phyloP scores from a whole-genome alignment of 2,797 vertebrate genomes.

The Catostomus latipinnis region DNA sequence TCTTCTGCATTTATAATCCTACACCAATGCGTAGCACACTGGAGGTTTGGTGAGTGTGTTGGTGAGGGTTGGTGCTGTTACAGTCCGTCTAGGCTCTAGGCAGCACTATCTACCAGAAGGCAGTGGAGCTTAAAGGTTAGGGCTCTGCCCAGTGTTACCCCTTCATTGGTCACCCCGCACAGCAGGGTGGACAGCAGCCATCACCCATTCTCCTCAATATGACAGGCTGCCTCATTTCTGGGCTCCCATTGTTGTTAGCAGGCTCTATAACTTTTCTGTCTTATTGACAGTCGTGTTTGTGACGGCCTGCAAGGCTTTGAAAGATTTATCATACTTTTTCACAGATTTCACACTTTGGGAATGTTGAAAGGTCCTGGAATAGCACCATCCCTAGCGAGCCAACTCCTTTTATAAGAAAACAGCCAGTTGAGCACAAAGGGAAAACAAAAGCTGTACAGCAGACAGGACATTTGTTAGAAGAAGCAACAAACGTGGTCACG shows the following conservation, averaged over 20 bases:
- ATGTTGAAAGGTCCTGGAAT: conserved; percentile 66
- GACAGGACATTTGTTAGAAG: conserved; percentile 33
- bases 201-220: conserved; percentile 21
- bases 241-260: conserved; percentile 20
- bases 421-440: conserved; percentile 17
- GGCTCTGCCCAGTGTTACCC: background rate
- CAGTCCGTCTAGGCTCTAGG: conserved; percentile 5
- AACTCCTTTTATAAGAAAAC: conserved; percentile 35
- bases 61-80: background rate
- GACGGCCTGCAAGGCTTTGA: conserved; percentile 56
- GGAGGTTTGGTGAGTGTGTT: conserved; percentile 18
- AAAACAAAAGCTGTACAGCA: conserved; percentile 36
- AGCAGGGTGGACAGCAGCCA: conserved; percentile 34
- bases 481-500: conserved; percentile 15
- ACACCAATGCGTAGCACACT: background rate
- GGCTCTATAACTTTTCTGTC: conserved; percentile 47
- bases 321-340: conserved; percentile 67
- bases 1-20: too few species aligned
- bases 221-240: conserved; percentile 27
- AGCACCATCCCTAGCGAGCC: conserved; percentile 49
- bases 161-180: conserved; percentile 14
- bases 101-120: conserved; percentile 37
- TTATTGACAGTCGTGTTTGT: conserved; percentile 59
- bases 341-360: conserved; percentile 60
- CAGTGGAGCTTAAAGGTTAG: conserved; percentile 36